phyloP scores from a whole-genome alignment of 2,888 invertebrate species.

The Buathra laborator region DNA sequence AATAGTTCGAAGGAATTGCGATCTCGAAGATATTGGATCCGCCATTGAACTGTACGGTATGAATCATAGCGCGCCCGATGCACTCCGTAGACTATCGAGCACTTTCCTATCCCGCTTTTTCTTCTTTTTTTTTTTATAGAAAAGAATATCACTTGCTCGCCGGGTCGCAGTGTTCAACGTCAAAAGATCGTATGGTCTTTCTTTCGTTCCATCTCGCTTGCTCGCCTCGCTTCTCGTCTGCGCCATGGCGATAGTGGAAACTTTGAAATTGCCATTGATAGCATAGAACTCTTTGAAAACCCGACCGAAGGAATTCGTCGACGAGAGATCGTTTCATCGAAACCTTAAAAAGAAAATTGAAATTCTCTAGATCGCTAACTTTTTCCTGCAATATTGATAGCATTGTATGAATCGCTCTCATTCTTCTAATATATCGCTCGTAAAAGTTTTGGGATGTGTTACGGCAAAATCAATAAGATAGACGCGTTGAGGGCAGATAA shows the following conservation, averaged over 20 bases:
- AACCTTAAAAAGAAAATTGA: conserved; percentile 12
- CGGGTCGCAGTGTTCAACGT: conserved; percentile 48
- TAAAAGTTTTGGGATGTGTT: not conserved
- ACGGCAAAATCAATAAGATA: not conserved
- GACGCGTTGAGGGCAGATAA: not conserved
- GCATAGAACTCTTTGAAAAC: conserved; percentile 59
- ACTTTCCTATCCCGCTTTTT: conserved; percentile 27
- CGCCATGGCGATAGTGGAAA: conserved; percentile 49
- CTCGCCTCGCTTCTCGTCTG: conserved; percentile 1
- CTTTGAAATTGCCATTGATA: conserved; percentile 63
- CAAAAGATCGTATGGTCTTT: conserved; percentile 43
- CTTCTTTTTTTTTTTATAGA: conserved; percentile 6
- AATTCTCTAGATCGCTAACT: conserved; percentile 7
- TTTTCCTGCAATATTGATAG: conserved; percentile 10
- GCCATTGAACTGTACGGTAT: conserved; percentile 57
- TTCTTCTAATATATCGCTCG: not conserved
- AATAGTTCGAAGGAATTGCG: conserved; percentile 63
- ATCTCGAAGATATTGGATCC: conserved; percentile 59
- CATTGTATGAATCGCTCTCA: conserved; percentile 9
- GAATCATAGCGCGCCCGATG: conserved; percentile 52
- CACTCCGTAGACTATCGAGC: conserved; percentile 27
- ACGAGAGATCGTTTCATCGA: conserved; percentile 24
- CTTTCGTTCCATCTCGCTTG: conserved; percentile 14
- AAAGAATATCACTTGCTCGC: conserved; percentile 43
- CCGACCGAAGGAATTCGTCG: conserved; percentile 50